Percentiles rank a stretch among this genome's conserved stretches.
These are phyloP conservation scores for Gisinianus flammeolus DNA, from an alignment of 2,888 invertebrate genomes.

Conservation along the genomic window DNA sequence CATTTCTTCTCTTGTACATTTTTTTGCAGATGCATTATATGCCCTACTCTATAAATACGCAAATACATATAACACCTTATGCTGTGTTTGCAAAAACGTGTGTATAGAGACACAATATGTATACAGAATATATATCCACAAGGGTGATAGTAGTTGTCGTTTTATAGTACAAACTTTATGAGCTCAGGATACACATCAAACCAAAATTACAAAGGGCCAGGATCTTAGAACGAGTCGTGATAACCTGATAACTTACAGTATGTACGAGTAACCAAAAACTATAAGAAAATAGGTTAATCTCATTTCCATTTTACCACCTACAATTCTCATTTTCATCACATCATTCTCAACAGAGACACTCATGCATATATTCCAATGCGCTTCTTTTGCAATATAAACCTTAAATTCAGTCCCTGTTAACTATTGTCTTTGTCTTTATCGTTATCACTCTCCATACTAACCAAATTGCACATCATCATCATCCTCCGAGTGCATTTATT, in stretches of 20 bases:
- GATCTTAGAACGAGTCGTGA: neutral
- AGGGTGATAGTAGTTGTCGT: neutral
- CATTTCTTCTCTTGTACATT: constrained; percentile 13
- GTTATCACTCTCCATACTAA: too few relatives aligned
- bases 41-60: neutral
- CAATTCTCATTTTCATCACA: neutral
- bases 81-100: too few relatives aligned
- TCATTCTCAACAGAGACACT: neutral
- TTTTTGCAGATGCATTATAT: neutral
- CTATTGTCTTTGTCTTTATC: too few relatives aligned
- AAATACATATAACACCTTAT: too few relatives aligned
- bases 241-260: too few relatives aligned
- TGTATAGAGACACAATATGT: neutral
- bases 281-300: neutral
- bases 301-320: neutral
- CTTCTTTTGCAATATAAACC: too few relatives aligned
- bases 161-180: neutral
- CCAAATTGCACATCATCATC: neutral
- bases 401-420: too few relatives aligned
- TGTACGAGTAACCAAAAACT: neutral
- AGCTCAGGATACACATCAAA: neutral
- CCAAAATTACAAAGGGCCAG: neutral
- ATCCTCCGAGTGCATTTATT: neutral
- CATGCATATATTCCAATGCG: too few relatives aligned
- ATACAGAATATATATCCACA: neutral